Base-by-base conservation (phyloP, 2,113 vertebrate species). In the Phrynosoma blainvillii region DNA sequence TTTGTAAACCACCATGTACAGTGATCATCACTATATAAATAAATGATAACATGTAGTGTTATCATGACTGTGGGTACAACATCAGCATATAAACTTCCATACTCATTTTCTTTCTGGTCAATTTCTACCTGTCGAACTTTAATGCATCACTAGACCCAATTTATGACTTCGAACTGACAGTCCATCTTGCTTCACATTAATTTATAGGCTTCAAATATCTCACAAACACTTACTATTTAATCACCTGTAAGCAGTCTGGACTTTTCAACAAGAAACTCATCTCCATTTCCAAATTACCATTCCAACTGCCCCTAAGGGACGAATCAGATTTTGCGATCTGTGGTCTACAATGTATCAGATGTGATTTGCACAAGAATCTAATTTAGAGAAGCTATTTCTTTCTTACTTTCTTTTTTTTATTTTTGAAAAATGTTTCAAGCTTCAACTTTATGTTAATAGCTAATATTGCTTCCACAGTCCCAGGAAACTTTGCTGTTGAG, bases 401-500 rank as follows among this genome's bases (percentile, higher is more conserved):
- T 62, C 91, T 86, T 76, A 20, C 75, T 73, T 5, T n/a, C 85
- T 78, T 86, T 88, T 92, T 91, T 83, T 90, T 90, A 73, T 89
- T 93, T 87, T 90, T 90, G 56, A 79, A 92, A 78, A 88, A 85
- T 82, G 62, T 89, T 89, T 93, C 90, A 42, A 70, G 18, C 87
- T 93, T 87, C 59, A 87, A 84, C 83, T 92, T 91, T 90, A 90
- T 88, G 52, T 91, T 92, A 92, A 84, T 80, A 11, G 42, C 75
- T 83, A 62, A 56, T 84, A 75, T 85, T 93, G 91, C 94, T 93
- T 89, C 62, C 79, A 54, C 77, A 88, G 79, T 91, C 84, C 78
- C 92, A 92, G 79, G 25, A 91, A 91, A 84, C 90, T 91, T 88
- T 90, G 71, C 87, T 84, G 3, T 82, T 92, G 73, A 95, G 89